Base-by-base conservation (phyloP, 2,797 vertebrate species). In the Syngnathus acus region DNA sequence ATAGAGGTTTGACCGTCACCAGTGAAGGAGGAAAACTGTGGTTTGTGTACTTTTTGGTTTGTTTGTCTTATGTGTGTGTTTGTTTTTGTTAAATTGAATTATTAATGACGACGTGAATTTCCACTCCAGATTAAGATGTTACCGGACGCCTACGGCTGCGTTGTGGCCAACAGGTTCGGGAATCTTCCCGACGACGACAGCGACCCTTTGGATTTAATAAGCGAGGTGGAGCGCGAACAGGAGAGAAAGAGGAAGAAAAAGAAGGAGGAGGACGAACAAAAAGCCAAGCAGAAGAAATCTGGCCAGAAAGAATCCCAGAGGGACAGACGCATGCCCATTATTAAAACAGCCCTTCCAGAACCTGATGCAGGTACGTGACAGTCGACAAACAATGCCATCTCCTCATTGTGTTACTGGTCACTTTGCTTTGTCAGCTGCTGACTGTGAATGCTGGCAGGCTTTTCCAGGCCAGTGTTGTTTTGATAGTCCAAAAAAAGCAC, bases 121-220 rank as follows among this genome's bases (percentile, higher is more conserved):
- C 23, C n/a, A 6, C 19, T 10, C 16, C 80, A 69, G 91, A 91
- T 68, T 86, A 90, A 84, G 73, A 89, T 86, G 84, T 89, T 95
- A 38, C 88, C 92, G 74, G 94, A 94, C 78, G 90, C 93, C 59
- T 97, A 91, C 69, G 93, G 95, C 0, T 98, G 96, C 75, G 81
- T 75, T 0, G 90, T 97, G 58, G 89, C 84, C 16, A 98, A 98
- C 87, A 90, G 95, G 81, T 98, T 96, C 86, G 90, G 88, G 66
- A 81, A 92, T 66, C 94, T 98, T 38, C 87, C 94, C 78, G 95
- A 96, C 71, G 93, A 95, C 66, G 94, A 94, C 3, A 91, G 91
- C 0, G 95, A 98, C 79, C 96, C 95, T 16, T 93, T 95, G 69
- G 96, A 98, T 81, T 61, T 93, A 64, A 86, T 98, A 19, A 88